phyloP scores from a whole-genome alignment of 1,140 invertebrate species.

The Saccostrea echinata region DNA sequence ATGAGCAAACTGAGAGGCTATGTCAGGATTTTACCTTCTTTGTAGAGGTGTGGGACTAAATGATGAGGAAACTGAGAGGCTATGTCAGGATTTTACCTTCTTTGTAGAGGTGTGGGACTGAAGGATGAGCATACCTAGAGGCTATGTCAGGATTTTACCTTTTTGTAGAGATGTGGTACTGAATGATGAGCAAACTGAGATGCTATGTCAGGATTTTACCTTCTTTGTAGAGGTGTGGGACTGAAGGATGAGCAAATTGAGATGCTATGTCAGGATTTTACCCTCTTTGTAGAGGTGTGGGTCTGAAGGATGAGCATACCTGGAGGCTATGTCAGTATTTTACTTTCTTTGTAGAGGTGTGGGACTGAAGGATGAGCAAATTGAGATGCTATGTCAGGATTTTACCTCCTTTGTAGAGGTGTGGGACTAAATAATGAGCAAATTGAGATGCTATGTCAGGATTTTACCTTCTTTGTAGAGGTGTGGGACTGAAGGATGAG shows the following conservation, averaged over 20 bases:
- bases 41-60: slow-evolving; percentile 81
- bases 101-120: slow-evolving; percentile 81
- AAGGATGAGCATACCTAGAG: slow-evolving; percentile 78
- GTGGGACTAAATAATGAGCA: slow-evolving; percentile 80
- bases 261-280: slow-evolving; percentile 80
- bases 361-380: slow-evolving; percentile 81
- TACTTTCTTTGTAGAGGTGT: slow-evolving; percentile 80
- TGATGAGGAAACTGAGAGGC: slow-evolving; percentile 79
- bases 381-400: slow-evolving; percentile 79
- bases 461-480: slow-evolving; percentile 80
- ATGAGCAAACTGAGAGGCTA: slow-evolving; percentile 79
- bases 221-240: slow-evolving; percentile 81
- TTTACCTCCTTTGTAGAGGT: slow-evolving; percentile 80
- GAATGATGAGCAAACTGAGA: slow-evolving; percentile 79
- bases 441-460: slow-evolving; percentile 79
- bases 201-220: slow-evolving; percentile 80
- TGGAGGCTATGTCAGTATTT: slow-evolving; percentile 79
- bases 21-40: slow-evolving; percentile 80
- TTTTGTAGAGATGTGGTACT: slow-evolving; percentile 80
- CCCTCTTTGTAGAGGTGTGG: slow-evolving; percentile 81
- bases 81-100: slow-evolving; percentile 81
- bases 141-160: slow-evolving; percentile 81
- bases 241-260: slow-evolving; percentile 80
- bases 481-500: slow-evolving; percentile 81
- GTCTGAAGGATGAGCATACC: slow-evolving; percentile 80